phyloP scores from a whole-genome alignment of 2,888 invertebrate species.

The Dascillus cervinus region DNA sequence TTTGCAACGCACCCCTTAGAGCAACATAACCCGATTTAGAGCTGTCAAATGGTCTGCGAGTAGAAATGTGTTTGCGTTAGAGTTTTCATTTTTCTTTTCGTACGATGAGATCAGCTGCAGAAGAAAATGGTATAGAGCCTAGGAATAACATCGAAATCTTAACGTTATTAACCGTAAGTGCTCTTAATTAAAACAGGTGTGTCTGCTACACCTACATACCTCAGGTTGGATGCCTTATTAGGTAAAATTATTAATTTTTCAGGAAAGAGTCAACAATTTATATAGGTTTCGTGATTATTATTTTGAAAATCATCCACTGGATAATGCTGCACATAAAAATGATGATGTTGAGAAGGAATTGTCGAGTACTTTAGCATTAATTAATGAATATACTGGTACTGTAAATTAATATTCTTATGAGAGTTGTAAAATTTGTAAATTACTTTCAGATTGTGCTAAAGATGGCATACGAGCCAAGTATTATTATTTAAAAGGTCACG shows the following conservation, averaged over 20 bases:
- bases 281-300: slow-evolving; percentile 69
- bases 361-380: slow-evolving; percentile 50
- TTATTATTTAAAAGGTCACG: slow-evolving; percentile 64
- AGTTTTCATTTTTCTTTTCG: no score
- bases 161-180: slow-evolving; percentile 29
- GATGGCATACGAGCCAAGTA: slow-evolving; percentile 49
- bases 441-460: slow-evolving; percentile 33
- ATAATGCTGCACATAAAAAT: slow-evolving; percentile 59
- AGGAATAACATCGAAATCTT: slow-evolving; percentile 20
- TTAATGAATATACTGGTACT: slow-evolving; percentile 60
- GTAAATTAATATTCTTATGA: no score
- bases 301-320: slow-evolving; percentile 65
- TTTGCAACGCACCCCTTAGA: no score
- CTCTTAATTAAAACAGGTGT: slow-evolving; percentile 24
- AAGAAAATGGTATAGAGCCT: slow-evolving; percentile 4
- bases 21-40: no score
- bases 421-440: no score
- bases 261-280: slow-evolving; percentile 60
- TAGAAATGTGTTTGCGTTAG: no score
- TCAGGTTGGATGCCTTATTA: slow-evolving; percentile 2
- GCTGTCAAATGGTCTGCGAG: no score
- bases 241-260: slow-evolving; percentile 35
- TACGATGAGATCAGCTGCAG: slow-evolving; percentile 3
- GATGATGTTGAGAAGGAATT: slow-evolving; percentile 57
- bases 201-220: slow-evolving; percentile 15